Percentiles rank a stretch among this genome's conserved stretches.
phyloP scores from a whole-genome alignment of 2,888 invertebrate species.

The Polydesmus complanatus region DNA sequence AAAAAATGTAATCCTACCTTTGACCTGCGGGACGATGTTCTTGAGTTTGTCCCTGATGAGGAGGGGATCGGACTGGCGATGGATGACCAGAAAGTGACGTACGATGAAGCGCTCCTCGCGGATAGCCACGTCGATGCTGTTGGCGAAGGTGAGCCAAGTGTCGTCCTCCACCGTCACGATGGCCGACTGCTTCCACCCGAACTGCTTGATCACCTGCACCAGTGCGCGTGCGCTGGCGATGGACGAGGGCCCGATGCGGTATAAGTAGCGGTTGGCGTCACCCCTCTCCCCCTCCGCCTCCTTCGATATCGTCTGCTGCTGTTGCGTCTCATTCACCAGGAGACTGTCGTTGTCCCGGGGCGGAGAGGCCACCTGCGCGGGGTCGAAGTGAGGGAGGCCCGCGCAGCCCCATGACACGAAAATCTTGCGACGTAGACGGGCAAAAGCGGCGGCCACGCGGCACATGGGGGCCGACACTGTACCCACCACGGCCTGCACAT shows the following conservation, averaged over 20 bases:
- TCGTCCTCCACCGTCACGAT: constrained; percentile 17
- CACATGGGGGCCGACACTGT: constrained; percentile 15
- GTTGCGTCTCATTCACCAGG: not conserved
- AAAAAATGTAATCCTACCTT: constrained; percentile 15
- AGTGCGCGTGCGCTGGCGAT: constrained; percentile 16
- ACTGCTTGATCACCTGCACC: constrained; percentile 17
- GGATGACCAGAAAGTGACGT: constrained; percentile 17
- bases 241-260: constrained; percentile 17
- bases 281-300: not conserved
- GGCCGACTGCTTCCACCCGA: constrained; percentile 19
- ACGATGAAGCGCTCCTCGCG: constrained; percentile 17
- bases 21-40: constrained; percentile 17
- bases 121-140: constrained; percentile 17
- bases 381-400: constrained; percentile 9
- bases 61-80: constrained; percentile 9
- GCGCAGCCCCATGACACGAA: constrained; percentile 18
- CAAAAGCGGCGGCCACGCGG: constrained; percentile 16
- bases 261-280: constrained; percentile 6
- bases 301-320: not conserved
- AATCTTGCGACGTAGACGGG: constrained; percentile 11
- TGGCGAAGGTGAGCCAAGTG: constrained; percentile 16
- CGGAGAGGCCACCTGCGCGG: not conserved
- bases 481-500: constrained; percentile 15
- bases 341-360: not conserved
- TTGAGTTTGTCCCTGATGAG: constrained; percentile 16